These are phyloP conservation scores for Nycteola revayana DNA, from an alignment of 2,888 invertebrate species.

Conservation along the genomic window DNA sequence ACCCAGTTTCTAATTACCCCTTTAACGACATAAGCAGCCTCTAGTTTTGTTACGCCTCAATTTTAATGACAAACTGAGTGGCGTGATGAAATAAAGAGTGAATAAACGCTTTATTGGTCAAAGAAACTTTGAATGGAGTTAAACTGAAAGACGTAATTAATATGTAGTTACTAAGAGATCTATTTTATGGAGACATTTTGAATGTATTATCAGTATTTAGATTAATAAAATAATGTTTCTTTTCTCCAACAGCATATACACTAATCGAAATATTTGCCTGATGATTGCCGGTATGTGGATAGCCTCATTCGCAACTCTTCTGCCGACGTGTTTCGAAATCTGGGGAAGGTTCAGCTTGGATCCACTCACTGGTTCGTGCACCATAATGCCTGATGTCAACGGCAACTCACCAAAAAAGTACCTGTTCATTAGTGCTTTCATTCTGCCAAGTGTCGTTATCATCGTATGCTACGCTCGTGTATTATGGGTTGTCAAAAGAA, in stretches of 20 bases:
- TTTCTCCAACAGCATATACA: conserved; percentile 83
- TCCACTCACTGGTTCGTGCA: conserved; percentile 87
- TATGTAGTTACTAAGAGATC: too few species aligned
- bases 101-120: too few species aligned
- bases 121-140: too few species aligned
- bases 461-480: conserved; percentile 92
- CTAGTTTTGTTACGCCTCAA: too few species aligned
- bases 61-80: too few species aligned
- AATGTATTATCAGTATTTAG: too few species aligned
- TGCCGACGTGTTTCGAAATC: conserved; percentile 87
- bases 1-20: conserved; percentile 1
- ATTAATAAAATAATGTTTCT: too few species aligned
- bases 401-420: conserved; percentile 88
- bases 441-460: conserved; percentile 91
- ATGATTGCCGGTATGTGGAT: conserved; percentile 90
- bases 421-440: conserved; percentile 91
- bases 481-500: conserved; percentile 88
- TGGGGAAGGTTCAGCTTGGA: conserved; percentile 93
- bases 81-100: too few species aligned
- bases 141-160: too few species aligned
- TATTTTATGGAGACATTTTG: too few species aligned
- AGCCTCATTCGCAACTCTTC: conserved; percentile 84
- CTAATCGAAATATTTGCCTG: conserved; percentile 83
- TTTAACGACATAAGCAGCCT: too few species aligned
- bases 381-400: conserved; percentile 86